Percentiles rank a stretch among this genome's conserved stretches.
These are phyloP conservation scores for Sycon ciliatum DNA, from an alignment of 37 sponge, comb jelly and placozoan species.

Conservation along the genomic window DNA sequence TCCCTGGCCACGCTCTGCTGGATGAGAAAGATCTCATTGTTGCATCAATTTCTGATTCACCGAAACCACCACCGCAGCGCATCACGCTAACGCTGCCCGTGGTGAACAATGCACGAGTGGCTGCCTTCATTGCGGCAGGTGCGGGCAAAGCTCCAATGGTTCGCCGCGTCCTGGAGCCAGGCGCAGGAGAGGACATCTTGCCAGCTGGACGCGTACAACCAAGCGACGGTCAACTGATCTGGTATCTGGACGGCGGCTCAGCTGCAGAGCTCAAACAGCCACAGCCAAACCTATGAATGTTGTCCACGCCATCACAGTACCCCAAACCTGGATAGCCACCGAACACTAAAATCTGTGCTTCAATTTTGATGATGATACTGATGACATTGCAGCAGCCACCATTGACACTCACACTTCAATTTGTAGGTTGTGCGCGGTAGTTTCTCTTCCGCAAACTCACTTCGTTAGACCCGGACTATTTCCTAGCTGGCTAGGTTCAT, in stretches of 20 bases:
- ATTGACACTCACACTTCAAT: too few species aligned
- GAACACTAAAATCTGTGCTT: too few species aligned
- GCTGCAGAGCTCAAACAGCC: too few species aligned
- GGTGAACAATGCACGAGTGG: conserved; percentile 67
- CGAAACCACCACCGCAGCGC: conserved; percentile 86
- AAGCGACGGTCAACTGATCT: conserved; percentile 60
- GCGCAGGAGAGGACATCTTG: conserved; percentile 25
- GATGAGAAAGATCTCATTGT: conserved; percentile 51
- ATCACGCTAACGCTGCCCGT: conserved; percentile 93
- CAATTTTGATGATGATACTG: too few species aligned
- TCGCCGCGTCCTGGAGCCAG: conserved; percentile 55
- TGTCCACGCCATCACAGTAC: too few species aligned
- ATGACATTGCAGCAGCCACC: too few species aligned
- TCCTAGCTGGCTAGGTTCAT: too few species aligned
- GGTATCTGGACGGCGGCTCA: conserved; percentile 73
- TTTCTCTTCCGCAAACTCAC: too few species aligned
- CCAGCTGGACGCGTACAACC: conserved; percentile 80
- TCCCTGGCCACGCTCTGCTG: conserved; percentile 84
- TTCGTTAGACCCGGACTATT: too few species aligned
- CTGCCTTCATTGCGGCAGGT: conserved; percentile 67
- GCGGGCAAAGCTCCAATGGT: conserved; percentile 74
- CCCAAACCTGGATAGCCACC: too few species aligned
- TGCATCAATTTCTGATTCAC: conserved; percentile 75
- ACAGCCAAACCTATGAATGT: too few species aligned
- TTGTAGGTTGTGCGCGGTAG: too few species aligned